Conservation (phyloP, 2,888 invertebrate genomes). For the Criorhina ranunculi region DNA sequence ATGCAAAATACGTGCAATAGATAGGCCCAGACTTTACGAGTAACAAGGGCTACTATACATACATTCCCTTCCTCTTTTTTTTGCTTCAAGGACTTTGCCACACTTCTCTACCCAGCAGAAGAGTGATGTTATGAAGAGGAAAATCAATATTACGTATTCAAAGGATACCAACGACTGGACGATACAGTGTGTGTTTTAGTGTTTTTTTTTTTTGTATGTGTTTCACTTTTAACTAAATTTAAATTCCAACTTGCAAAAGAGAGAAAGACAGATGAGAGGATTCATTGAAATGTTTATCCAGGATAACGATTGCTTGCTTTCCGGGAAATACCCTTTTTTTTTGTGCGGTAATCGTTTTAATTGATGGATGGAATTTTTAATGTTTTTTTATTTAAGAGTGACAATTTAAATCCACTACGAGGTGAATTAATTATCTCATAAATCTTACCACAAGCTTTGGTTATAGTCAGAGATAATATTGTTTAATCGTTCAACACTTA, state of each 20-base stretch:
- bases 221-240: conserved; percentile 4
- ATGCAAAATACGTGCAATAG: conserved; percentile 57
- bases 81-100: conserved; percentile 28
- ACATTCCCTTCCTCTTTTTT: background rate
- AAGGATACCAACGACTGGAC: conserved; percentile 2
- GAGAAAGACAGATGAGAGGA: background rate
- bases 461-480: conserved; percentile 8
- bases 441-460: conserved; percentile 50
- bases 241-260: background rate
- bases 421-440: conserved; percentile 30
- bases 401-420: conserved; percentile 19
- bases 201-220: background rate
- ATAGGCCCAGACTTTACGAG: conserved; percentile 12
- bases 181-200: conserved; percentile 35
- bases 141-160: conserved; percentile 57
- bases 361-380: conserved; percentile 9
- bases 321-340: background rate
- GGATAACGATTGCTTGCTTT: conserved; percentile 25
- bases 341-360: conserved; percentile 20
- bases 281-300: conserved; percentile 18
- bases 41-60: background rate
- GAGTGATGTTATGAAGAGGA: conserved; percentile 22
- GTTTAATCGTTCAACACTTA: conserved; percentile 45
- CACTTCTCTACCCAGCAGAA: too few relatives aligned
- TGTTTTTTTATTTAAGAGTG: background rate